These are phyloP conservation scores for Phenganax stokvisi DNA, from an alignment of 92 coral and sea anemone genomes.

Conservation along the genomic window DNA sequence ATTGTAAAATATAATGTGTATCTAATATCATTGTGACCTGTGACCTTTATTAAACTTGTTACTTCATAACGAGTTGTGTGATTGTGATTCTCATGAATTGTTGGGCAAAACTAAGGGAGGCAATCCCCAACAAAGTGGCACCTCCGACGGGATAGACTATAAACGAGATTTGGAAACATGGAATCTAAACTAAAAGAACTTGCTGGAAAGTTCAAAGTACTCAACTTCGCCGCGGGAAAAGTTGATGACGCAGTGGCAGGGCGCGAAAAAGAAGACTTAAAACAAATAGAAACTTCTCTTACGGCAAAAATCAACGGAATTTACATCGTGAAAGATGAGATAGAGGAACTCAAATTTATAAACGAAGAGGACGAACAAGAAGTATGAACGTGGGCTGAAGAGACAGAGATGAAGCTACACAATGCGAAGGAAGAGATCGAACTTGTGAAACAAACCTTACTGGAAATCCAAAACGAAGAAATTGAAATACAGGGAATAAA, in stretches of 20 bases:
- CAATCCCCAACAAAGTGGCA: too few relatives aligned
- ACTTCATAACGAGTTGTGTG: too few relatives aligned
- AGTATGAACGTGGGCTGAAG: constrained; percentile 18
- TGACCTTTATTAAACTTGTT: too few relatives aligned
- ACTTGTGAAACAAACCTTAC: neutral
- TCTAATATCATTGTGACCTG: too few relatives aligned
- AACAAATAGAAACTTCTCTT: neutral
- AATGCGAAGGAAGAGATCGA: neutral
- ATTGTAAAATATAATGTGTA: too few relatives aligned
- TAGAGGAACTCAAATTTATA: constrained; percentile 31
- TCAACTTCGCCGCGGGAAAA: neutral
- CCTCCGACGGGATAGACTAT: too few relatives aligned
- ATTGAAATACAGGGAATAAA: neutral
- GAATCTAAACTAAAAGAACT: neutral
- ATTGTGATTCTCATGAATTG: too few relatives aligned
- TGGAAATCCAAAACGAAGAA: neutral
- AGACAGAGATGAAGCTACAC: constrained; percentile 21
- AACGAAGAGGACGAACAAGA: constrained; percentile 31
- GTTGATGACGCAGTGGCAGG: neutral
- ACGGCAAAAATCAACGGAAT: constrained; percentile 4
- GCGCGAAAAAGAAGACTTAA: neutral
- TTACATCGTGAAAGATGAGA: constrained; percentile 25
- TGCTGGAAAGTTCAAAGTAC: neutral
- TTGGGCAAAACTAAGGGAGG: too few relatives aligned
- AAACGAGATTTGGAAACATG: neutral